These are phyloP conservation scores for Vanessa tameamea DNA, from an alignment of 1,140 invertebrate genomes.

Conservation along the genomic window DNA sequence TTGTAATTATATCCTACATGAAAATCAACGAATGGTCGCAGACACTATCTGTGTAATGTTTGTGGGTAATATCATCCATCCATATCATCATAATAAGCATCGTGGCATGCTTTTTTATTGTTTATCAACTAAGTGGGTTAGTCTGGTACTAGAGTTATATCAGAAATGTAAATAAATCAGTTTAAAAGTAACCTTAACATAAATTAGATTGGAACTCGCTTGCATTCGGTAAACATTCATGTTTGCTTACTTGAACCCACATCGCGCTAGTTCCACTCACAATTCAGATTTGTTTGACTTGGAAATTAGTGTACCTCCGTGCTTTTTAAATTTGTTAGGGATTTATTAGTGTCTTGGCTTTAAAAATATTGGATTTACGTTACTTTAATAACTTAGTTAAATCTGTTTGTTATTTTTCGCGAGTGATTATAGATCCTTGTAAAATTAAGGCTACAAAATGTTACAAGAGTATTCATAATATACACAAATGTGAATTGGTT, in stretches of 20 bases:
- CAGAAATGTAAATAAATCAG: constrained; percentile 4
- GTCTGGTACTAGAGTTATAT: not conserved
- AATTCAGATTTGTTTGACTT: constrained; percentile 18
- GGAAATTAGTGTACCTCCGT: constrained; percentile 22
- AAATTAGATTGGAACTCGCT: constrained; percentile 17
- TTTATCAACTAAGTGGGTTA: constrained; percentile 15
- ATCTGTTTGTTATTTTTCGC: not conserved
- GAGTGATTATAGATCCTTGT: too few species aligned
- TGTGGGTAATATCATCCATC: too few species aligned
- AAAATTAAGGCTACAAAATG: too few species aligned
- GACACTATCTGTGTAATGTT: too few species aligned
- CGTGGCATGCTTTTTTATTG: too few species aligned
- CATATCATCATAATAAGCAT: too few species aligned
- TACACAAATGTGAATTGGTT: too few species aligned
- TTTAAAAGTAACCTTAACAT: constrained; percentile 17
- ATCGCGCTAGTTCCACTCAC: constrained; percentile 14
- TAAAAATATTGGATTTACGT: constrained; percentile 3
- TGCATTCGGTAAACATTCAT: constrained; percentile 10
- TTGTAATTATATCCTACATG: too few species aligned
- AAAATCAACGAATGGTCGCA: too few species aligned
- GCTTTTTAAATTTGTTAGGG: constrained; percentile 5
- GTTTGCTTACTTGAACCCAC: constrained; percentile 19
- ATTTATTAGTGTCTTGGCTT: not conserved
- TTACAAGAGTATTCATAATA: too few species aligned
- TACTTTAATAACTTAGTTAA: not conserved